Evolutionary conservation across 2,797 vertebrate species (phyloP).

Genomic region (Pipistrellus nathusii): DNA sequence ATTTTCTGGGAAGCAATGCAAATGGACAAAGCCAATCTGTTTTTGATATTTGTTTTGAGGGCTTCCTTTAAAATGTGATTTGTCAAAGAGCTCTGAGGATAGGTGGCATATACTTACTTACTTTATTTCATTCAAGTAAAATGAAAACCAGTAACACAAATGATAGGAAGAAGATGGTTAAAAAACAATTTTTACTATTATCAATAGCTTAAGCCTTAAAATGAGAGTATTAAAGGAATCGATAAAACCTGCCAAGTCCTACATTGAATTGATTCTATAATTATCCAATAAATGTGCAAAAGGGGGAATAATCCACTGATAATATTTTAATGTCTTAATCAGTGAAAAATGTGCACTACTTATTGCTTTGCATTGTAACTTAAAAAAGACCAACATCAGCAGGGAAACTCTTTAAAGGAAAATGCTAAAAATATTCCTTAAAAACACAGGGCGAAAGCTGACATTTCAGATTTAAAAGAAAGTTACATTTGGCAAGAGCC

Average conservation of each 20-base stretch:
- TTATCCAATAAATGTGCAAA: neutral
- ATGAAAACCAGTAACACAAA: slow-evolving; percentile 53
- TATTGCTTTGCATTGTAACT: slow-evolving; percentile 79
- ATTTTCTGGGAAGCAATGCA: slow-evolving; percentile 18
- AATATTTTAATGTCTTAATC: slow-evolving; percentile 76
- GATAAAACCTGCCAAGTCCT: neutral
- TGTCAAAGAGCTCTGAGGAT: slow-evolving; percentile 40
- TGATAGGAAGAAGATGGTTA: slow-evolving; percentile 5
- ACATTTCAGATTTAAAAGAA: slow-evolving; percentile 87
- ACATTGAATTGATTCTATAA: neutral
- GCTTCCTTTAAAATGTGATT: slow-evolving; percentile 26
- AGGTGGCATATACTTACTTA: neutral
- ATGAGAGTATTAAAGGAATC: neutral
- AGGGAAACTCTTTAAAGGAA: slow-evolving; percentile 85
- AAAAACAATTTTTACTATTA: neutral
- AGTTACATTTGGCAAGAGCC: slow-evolving; percentile 87
- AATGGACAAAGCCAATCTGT: neutral
- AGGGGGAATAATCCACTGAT: slow-evolving; percentile 29
- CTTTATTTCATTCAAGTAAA: slow-evolving; percentile 38
- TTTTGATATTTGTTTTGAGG: slow-evolving; percentile 66
- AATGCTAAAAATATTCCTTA: slow-evolving; percentile 87
- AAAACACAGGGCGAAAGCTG: slow-evolving; percentile 83
- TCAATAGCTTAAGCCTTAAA: slow-evolving; percentile 36
- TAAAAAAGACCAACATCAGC: slow-evolving; percentile 83
- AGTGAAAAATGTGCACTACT: slow-evolving; percentile 73